phyloP scores from a whole-genome alignment of 2,797 vertebrate genomes.

The Cheirogaleus major region DNA sequence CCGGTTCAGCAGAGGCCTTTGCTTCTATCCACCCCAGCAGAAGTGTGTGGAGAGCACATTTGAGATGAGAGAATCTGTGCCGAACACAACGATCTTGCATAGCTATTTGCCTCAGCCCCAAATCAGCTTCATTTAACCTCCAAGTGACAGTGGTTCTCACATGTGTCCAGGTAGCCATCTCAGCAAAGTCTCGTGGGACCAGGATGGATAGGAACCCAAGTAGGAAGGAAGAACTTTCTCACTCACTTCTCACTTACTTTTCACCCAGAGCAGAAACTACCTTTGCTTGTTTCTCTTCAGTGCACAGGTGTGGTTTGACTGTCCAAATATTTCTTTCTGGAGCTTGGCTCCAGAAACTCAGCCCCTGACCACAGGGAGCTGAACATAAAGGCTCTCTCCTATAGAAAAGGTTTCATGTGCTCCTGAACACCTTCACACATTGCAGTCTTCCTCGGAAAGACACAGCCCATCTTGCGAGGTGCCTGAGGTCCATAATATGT shows the following conservation, averaged over 20 bases:
- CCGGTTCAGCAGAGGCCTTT: background rate
- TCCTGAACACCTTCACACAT: background rate
- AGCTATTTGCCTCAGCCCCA: background rate
- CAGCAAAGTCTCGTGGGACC: background rate
- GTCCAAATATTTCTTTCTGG: background rate
- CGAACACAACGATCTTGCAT: background rate
- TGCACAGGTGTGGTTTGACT: background rate
- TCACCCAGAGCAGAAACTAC: background rate
- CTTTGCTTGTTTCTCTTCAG: background rate
- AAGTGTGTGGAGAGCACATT: background rate
- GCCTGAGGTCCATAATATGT: background rate
- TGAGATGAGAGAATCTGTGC: background rate
- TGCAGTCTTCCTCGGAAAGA: background rate
- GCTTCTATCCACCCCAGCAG: background rate
- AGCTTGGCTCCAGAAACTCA: background rate
- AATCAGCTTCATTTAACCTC: background rate
- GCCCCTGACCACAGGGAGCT: background rate
- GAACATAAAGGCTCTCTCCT: background rate
- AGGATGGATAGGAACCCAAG: background rate
- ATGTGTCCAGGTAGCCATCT: background rate
- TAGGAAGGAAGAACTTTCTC: background rate
- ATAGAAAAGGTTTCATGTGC: background rate
- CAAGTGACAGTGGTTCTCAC: background rate
- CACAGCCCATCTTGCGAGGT: background rate
- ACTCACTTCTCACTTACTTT: background rate